These are phyloP conservation scores for Xestia ashworthii DNA, from an alignment of 2,888 invertebrate species.

Conservation along the genomic window DNA sequence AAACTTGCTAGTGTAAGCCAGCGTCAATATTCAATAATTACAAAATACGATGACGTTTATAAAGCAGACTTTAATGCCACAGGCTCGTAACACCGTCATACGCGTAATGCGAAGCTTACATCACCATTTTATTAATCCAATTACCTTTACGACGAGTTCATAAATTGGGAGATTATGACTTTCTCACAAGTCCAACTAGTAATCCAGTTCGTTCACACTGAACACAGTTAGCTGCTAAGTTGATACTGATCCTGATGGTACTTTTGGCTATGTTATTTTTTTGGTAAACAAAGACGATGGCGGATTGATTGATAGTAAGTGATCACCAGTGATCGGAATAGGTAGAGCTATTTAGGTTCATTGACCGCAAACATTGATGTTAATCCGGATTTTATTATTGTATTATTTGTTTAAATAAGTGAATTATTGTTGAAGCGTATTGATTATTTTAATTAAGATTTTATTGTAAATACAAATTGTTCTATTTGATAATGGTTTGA, in stretches of 20 bases:
- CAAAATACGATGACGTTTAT: constrained; percentile 13
- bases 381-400: no score
- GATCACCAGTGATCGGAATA: no score
- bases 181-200: constrained; percentile 26
- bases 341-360: no score
- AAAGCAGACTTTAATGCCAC: constrained; percentile 1
- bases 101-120: constrained; percentile 39
- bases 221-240: not conserved
- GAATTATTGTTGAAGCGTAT: no score
- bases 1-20: not conserved
- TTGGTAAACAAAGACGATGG: not conserved
- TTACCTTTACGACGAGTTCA: constrained; percentile 27
- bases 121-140: constrained; percentile 51
- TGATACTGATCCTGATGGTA: not conserved
- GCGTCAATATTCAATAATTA: not conserved
- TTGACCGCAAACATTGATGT: no score
- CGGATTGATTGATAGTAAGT: not conserved
- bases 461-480: no score
- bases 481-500: no score
- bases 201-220: constrained; percentile 9
- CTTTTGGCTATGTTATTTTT: not conserved
- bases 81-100: constrained; percentile 19
- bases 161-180: constrained; percentile 40
- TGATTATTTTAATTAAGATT: no score
- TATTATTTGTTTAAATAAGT: no score